phyloP scores from a whole-genome alignment of 2,888 invertebrate species.

The Ypsolopha scabrella region DNA sequence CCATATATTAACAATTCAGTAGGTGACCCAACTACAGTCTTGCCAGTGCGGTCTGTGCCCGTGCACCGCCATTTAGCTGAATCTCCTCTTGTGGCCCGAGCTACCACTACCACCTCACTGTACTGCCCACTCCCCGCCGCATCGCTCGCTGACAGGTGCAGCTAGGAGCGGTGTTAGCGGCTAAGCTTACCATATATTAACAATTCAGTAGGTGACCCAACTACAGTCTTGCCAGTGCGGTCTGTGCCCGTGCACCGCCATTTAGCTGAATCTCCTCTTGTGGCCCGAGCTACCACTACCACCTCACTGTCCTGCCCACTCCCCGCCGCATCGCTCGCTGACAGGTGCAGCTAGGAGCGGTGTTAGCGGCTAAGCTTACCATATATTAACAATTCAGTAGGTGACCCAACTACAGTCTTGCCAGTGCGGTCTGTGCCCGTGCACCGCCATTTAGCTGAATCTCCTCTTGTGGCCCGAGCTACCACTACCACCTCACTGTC shows the following conservation, averaged over 20 bases:
- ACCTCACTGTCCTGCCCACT: slow-evolving; percentile 33
- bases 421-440: slow-evolving; percentile 74
- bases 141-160: no score
- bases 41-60: background rate
- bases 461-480: slow-evolving; percentile 60
- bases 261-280: slow-evolving; percentile 74
- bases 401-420: slow-evolving; percentile 20
- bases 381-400: slow-evolving; percentile 37
- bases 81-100: no score
- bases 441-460: slow-evolving; percentile 81
- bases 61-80: no score
- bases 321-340: slow-evolving; percentile 27
- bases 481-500: slow-evolving; percentile 34
- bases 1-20: no score
- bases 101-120: no score
- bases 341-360: background rate
- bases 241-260: slow-evolving; percentile 80
- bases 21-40: background rate
- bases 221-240: slow-evolving; percentile 57
- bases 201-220: slow-evolving; percentile 16
- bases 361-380: slow-evolving; percentile 22
- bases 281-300: slow-evolving; percentile 44
- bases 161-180: background rate
- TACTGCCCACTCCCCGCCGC: no score
- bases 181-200: slow-evolving; percentile 43